These are phyloP conservation scores for Ericerus pela DNA, from an alignment of 1,140 invertebrate genomes.

Conservation along the genomic window DNA sequence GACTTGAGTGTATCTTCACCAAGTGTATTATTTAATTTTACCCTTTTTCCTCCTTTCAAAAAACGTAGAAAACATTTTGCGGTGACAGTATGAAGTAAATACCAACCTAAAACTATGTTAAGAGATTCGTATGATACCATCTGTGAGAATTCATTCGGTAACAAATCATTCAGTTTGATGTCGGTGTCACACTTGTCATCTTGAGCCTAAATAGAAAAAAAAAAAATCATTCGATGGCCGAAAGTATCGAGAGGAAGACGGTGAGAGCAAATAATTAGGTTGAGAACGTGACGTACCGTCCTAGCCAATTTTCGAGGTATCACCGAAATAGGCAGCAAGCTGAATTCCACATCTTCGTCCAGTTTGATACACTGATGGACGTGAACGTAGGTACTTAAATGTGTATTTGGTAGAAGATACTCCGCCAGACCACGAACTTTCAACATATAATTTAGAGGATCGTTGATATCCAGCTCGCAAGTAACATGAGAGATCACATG, in stretches of 20 bases:
- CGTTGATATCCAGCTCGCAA: constrained; percentile 51
- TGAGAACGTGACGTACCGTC: constrained; percentile 39
- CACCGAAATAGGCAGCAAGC: constrained; percentile 43
- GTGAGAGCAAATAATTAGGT: constrained; percentile 13
- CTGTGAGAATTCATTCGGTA: constrained; percentile 53
- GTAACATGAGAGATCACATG: constrained; percentile 77
- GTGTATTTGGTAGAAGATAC: constrained; percentile 50
- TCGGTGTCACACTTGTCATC: constrained; percentile 59
- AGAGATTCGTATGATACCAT: constrained; percentile 61
- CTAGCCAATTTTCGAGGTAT: constrained; percentile 47
- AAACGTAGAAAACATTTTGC: no score
- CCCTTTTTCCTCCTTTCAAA: no score
- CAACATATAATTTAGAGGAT: constrained; percentile 42
- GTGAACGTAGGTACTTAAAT: constrained; percentile 77
- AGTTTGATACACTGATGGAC: constrained; percentile 86
- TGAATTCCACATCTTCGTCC: constrained; percentile 75
- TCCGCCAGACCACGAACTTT: constrained; percentile 69
- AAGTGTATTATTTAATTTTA: no score
- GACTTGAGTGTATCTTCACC: no score
- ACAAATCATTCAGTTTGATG: constrained; percentile 52
- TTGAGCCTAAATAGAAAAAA: constrained; percentile 34
- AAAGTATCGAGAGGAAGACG: constrained; percentile 6
- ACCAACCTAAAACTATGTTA: constrained; percentile 56
- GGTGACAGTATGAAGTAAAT: no score
- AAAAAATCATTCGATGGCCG: constrained; percentile 15